Evolutionary conservation across 2,888 invertebrate genomes (phyloP), one percentile per base, ranked within the genome.

Genomic region (Limulus polyphemus): DNA sequence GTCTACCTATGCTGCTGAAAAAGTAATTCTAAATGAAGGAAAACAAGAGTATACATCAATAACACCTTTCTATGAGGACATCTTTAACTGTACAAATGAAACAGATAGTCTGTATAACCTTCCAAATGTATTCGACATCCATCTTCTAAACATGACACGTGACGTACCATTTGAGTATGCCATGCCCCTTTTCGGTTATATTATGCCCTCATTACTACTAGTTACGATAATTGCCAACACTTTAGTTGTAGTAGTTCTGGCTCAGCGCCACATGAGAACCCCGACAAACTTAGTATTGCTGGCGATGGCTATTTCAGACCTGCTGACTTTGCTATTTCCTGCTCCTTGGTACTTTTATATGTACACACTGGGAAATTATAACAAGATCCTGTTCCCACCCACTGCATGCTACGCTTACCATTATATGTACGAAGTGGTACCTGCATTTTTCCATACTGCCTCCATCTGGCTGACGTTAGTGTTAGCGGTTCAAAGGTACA

Each of bases 271-370:
- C 77, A 94, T 95, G 94, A 77, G 88, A 47, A 89, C 90, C 0
- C 91, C 93, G 0, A 93, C 93, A 9, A 93, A 93, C 77, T 83
- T 87, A n/a, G 88, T 93, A 1, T 82, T 94, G 3, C 86, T 91
- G 83, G 89, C 88, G n/a, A 95, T 95, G 92, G 94, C 95, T 0
- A 81, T 95, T 7, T 90, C 91, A 70, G 95, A 95, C 78, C 88
- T 93, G 85, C 84, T 93, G 75, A 95, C 94, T 0, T 85, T 92
- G 73, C 81, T 91, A 59, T 87, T 91, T 73, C 91, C 92, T 0
- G 86, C 91, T 0, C 92, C 92, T 0, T 91, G 90, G 84, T 84
- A 92, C 57, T 84, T 93, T 77, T 90, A 92, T 75, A 89, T 91
- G 85, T 92, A 90, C 79, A 89, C 91, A 1, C 84, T 91, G 70